Evolutionary conservation across 92 coral and sea anemone species (phyloP), one percentile per base, ranked within the genome.

Genomic region (Epizoanthus ramosus): DNA sequence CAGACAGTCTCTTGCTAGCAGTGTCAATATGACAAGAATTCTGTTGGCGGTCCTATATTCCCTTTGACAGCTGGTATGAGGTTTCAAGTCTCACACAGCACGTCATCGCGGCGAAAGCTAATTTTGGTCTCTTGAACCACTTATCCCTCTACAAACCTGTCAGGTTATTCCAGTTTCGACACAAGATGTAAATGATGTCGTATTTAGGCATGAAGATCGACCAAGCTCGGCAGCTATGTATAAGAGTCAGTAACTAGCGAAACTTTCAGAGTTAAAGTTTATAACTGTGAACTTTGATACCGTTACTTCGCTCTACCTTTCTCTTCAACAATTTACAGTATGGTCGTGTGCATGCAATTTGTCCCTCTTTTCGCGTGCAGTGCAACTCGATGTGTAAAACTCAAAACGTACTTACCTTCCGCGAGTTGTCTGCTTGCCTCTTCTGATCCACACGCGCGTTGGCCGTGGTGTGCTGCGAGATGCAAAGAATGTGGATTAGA

Each of bases 401-500:
- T 9, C 31, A 24, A 37, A 37, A 65, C 17, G 5, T 8, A 28
- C 45, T 70, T 70, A 6, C 74, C 74, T 50, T 37, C 74, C 2
- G 6, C 3, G 16, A 41, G 74, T 9, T 16, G 6, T 7, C 23
- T 41, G 8, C 57, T 70, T 3, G 57, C 13, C 16, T 70, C 28
- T 1, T 37, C 25, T 41, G 74, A 70, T 24, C 9, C 54, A 23
- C 41, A 16, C n/a, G 56, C 45, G 19, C 25, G 43, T 5, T 65
- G 45, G 71, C 41, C 71, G 21, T 22, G 71, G 71, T 24, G 71
- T 65, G 54, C 54, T 50, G 10, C 54, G 3, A 50, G 54, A 50
- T 50, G 54, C 54, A 18, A 53, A 18, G 31, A 70, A 54, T 70
- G 7, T 65, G 71, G 74, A n/a, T 14, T 13, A 70, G 74, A 70